These are phyloP conservation scores for Sthenelais limicola DNA, from an alignment of 2,888 invertebrate genomes.

Conservation along the genomic window DNA sequence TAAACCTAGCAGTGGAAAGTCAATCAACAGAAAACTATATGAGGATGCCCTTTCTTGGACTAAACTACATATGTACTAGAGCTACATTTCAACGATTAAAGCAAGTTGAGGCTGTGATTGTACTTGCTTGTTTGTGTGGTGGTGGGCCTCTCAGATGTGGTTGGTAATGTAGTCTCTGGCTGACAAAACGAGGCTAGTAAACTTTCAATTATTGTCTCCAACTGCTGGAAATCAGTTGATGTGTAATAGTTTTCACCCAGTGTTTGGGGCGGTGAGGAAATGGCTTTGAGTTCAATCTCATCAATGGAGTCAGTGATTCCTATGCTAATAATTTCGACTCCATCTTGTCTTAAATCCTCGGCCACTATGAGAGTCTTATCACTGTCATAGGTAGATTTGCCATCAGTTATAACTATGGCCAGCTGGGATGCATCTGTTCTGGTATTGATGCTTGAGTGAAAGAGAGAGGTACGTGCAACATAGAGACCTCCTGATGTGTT, in stretches of 20 bases:
- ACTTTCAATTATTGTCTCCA: not conserved
- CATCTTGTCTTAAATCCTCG: not conserved
- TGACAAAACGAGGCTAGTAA: not conserved
- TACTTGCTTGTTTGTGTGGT: conserved; percentile 6
- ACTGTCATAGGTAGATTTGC: conserved; percentile 29
- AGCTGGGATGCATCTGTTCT: conserved; percentile 17
- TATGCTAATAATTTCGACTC: conserved; percentile 26
- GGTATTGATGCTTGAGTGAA: conserved; percentile 10
- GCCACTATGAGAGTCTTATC: conserved; percentile 27
- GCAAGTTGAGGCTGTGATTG: no score
- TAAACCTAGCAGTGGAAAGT: no score
- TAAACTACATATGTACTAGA: no score
- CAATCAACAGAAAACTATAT: no score
- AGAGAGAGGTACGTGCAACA: not conserved
- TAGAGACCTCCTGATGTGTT: conserved; percentile 49
- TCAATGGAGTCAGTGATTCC: conserved; percentile 35
- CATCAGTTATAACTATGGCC: conserved; percentile 40
- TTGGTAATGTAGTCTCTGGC: not conserved
- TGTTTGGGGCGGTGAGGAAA: conserved; percentile 34
- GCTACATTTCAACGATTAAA: no score
- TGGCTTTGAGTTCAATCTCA: conserved; percentile 28
- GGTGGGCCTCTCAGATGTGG: not conserved
- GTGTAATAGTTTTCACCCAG: conserved; percentile 3
- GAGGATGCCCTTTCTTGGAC: no score
- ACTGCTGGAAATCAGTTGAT: conserved; percentile 17